Conservation (phyloP, 2,888 invertebrate species). For the Pelosia muscerda region DNA sequence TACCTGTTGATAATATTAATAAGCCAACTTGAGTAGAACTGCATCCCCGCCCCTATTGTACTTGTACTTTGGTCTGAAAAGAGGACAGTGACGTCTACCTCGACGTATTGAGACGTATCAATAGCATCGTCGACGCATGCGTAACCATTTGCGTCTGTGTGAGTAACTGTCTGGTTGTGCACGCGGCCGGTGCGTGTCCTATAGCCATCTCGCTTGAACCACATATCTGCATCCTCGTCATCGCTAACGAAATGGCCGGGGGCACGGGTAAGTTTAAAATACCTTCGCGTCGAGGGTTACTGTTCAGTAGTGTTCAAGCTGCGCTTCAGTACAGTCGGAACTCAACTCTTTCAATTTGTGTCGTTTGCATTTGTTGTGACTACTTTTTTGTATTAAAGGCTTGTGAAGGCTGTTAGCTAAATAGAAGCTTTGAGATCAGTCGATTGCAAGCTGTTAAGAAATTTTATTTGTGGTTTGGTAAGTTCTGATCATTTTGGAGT, state of each 20-base stretch:
- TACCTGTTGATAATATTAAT: slow-evolving; percentile 31
- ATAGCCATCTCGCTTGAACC: slow-evolving; percentile 65
- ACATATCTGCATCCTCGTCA: slow-evolving; percentile 66
- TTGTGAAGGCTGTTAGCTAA: slow-evolving; percentile 56
- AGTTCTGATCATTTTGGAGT: slow-evolving; percentile 57
- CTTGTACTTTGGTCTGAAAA: slow-evolving; percentile 72
- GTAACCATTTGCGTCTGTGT: slow-evolving; percentile 72
- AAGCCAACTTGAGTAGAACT: slow-evolving; percentile 27
- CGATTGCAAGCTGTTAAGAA: slow-evolving; percentile 52
- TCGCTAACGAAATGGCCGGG: slow-evolving; percentile 60
- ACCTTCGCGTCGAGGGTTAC: slow-evolving; percentile 69
- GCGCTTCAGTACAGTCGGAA: slow-evolving; percentile 66
- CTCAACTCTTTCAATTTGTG: slow-evolving; percentile 52
- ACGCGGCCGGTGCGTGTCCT: slow-evolving; percentile 79
- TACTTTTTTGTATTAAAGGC: slow-evolving; percentile 72
- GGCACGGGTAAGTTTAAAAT: slow-evolving; percentile 82
- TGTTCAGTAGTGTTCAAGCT: slow-evolving; percentile 80
- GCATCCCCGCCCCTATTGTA: slow-evolving; percentile 56
- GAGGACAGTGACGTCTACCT: slow-evolving; percentile 77
- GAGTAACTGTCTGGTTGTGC: slow-evolving; percentile 73
- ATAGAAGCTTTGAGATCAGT: slow-evolving; percentile 56
- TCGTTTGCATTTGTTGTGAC: slow-evolving; percentile 67
- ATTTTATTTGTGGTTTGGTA: slow-evolving; percentile 64
- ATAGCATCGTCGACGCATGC: slow-evolving; percentile 76
- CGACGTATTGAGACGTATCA: slow-evolving; percentile 71